Percentiles rank a stretch among this genome's conserved stretches.
Conservation (phyloP, 2,888 invertebrate genomes). For the Rotaria magnacalcarata region DNA sequence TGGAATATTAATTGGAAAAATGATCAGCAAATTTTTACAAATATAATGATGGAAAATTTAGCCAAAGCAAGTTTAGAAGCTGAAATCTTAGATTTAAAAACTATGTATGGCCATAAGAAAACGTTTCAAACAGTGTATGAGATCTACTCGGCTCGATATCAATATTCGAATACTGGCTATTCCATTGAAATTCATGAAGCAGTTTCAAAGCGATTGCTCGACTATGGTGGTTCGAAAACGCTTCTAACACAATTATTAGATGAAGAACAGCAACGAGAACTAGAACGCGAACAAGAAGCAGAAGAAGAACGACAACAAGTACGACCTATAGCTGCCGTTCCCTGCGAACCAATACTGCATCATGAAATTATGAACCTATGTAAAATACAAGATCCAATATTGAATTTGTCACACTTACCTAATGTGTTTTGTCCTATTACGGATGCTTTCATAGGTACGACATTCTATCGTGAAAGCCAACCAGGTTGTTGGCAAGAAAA, state of each 20-base stretch:
- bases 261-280: constrained; percentile 10
- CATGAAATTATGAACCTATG: too few species aligned
- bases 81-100: not conserved
- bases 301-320: constrained; percentile 4
- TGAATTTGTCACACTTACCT: too few species aligned
- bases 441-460: not conserved
- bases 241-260: constrained; percentile 20
- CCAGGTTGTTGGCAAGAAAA: constrained; percentile 15
- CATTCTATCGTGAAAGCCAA: not conserved
- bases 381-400: too few species aligned
- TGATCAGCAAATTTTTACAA: not conserved
- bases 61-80: not conserved
- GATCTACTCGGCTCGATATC: too few species aligned
- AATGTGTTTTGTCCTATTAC: not conserved
- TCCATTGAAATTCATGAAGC: not conserved
- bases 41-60: not conserved
- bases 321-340: not conserved
- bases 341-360: not conserved
- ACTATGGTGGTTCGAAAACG: not conserved
- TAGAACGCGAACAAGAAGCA: not conserved
- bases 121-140: too few species aligned
- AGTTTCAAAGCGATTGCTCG: not conserved
- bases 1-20: not conserved
- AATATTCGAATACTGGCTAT: not conserved
- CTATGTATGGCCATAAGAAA: not conserved